Base-by-base conservation (phyloP, 2,888 invertebrate genomes). In the Calliopum simillimum region DNA sequence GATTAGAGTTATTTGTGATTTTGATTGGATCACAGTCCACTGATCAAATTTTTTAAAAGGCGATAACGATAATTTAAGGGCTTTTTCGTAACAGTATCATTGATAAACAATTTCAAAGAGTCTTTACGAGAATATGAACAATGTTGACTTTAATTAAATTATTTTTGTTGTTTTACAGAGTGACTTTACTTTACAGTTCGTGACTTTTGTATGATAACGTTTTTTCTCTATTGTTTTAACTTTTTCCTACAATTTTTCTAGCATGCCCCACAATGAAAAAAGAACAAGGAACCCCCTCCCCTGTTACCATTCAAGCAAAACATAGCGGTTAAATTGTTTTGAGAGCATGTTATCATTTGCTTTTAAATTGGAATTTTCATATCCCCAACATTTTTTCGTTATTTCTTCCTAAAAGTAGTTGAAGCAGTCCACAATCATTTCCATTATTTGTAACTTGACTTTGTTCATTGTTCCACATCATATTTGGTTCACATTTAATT, bases 121-220 rank as follows among this genome's bases (percentile, higher is more conserved):
- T 33, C 5, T 3, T 21, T 8, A 44, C 3, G 25, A n/a, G n/a
- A 2, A 11, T 19, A 19, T 3, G 1, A 2, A 1, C 1, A 16
- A 2, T 3, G 12, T 6, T 49, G 49, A 19, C 49, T 16, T 16
- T n/a, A 21, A 14, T 33, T 11, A 16, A 58, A 43, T 44, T 70
- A 64, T 64, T 59, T 51, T 65, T 70, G 58, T 49, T 49, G 14
- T 16, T 16, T 33, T n/a, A n/a, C 33, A 33, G 33, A 8, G 8
- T 72, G 72, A 70, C 73, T 71, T 72, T 71, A 70, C 73, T 71
- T 72, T 71, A 71, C 70, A 70, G 73, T 73, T 69, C 75, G 75
- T 75, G 74, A 74, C 74, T 75, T 75, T 75, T 73, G 69, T 67
- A 62, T 41, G 68, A 68, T 73, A 70, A 33, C 11, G 47, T 70